phyloP scores from a whole-genome alignment of 2,113 vertebrate species.

The human region DNA sequence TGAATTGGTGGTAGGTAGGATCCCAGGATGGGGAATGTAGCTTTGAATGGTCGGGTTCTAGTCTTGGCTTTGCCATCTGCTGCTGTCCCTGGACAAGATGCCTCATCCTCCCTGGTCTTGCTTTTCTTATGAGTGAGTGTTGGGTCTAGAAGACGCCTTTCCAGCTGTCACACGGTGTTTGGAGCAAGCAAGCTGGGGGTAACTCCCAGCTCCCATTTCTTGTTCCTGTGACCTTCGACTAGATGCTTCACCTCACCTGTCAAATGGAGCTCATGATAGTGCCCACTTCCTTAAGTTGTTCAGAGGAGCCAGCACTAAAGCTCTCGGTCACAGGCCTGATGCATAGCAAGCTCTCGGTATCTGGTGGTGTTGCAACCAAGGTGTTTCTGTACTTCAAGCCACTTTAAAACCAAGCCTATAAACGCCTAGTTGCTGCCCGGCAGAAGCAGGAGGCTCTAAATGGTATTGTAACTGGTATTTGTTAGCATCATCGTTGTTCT shows the following conservation, averaged over 20 bases:
- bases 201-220: not conserved
- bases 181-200: not conserved
- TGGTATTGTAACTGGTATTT: accelerated
- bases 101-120: too few species aligned
- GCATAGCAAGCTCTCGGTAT: not conserved
- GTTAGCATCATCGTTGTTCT: accelerated
- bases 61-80: not conserved
- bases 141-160: accelerated
- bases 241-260: not conserved
- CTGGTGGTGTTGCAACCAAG: accelerated
- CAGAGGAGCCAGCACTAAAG: accelerated
- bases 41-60: accelerated
- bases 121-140: not conserved
- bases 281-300: not conserved
- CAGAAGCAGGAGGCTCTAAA: not conserved
- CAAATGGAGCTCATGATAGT: not conserved
- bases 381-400: not conserved
- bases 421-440: accelerated
- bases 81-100: not conserved
- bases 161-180: accelerated
- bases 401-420: not conserved
- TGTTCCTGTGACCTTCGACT: not conserved
- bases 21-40: accelerated
- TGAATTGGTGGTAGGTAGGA: accelerated
- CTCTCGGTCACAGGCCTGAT: not conserved